Percentiles rank a stretch among this genome's conserved stretches.
These are phyloP conservation scores for Bos taurus DNA, from an alignment of 2,113 vertebrate species.

Conservation along the genomic window ARS-UCD2.0 NC_037349.1:20714501-20715000, in stretches of 20 bases:
- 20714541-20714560: not conserved
- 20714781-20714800: not conserved
- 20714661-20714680: not conserved
- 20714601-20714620: not conserved
- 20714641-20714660: not conserved
- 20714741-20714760: not conserved
- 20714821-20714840: accelerated
- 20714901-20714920: not conserved
- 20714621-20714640: not conserved
- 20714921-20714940: not conserved
- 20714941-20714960: not conserved
- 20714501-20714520: not conserved
- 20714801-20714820: not conserved
- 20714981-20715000: not conserved
- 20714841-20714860: not conserved
- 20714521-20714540: not conserved
- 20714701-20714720: not conserved
- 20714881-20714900: not conserved
- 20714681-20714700: not conserved
- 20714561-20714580: not conserved
- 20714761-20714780: not conserved
- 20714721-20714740: not conserved
- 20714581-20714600: not conserved
- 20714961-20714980: not conserved
- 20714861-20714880: not conserved